Evolutionary conservation across 1,140 invertebrate genomes (phyloP).

Genomic region (Tyrophagus putrescentiae): DNA sequence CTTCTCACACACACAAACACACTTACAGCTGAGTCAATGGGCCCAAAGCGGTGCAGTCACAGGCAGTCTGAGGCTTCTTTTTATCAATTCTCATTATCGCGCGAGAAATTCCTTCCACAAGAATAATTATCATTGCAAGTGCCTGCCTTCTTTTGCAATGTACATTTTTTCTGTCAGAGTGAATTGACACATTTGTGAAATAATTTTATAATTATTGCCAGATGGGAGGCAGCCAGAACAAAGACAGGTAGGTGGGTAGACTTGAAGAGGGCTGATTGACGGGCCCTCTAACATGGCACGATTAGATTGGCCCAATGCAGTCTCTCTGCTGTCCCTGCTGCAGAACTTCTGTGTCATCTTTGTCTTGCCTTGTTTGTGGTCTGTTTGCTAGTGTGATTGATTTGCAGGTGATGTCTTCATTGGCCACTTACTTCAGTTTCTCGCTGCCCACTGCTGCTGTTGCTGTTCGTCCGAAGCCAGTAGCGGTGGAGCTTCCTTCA

Average conservation of each 20-base stretch:
- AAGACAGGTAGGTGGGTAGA: not conserved
- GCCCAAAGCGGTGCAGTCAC: no score
- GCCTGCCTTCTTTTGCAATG: not conserved
- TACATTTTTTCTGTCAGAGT: not conserved
- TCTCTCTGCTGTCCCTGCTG: not conserved
- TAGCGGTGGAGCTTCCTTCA: no score
- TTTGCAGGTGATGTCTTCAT: not conserved
- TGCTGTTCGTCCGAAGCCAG: no score
- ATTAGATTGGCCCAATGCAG: conserved; percentile 5
- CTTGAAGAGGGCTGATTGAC: conserved; percentile 7
- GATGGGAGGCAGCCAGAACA: conserved; percentile 14
- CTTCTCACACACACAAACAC: no score
- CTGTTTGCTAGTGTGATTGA: not conserved
- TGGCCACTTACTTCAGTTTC: not conserved
- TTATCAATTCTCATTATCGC: no score
- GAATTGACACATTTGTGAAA: conserved; percentile 8
- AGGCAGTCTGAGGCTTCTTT: no score
- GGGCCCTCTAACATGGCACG: not conserved
- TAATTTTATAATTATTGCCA: conserved; percentile 13
- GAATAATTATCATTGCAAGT: conserved; percentile 14
- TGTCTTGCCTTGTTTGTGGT: not conserved
- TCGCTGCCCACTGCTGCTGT: not conserved
- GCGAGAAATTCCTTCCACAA: not conserved
- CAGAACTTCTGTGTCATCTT: no score
- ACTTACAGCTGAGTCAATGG: no score